Evolutionary conservation across 1,140 invertebrate genomes (phyloP), one percentile per base, ranked within the genome.

Genomic region (Brachionus rotundiformis): DNA sequence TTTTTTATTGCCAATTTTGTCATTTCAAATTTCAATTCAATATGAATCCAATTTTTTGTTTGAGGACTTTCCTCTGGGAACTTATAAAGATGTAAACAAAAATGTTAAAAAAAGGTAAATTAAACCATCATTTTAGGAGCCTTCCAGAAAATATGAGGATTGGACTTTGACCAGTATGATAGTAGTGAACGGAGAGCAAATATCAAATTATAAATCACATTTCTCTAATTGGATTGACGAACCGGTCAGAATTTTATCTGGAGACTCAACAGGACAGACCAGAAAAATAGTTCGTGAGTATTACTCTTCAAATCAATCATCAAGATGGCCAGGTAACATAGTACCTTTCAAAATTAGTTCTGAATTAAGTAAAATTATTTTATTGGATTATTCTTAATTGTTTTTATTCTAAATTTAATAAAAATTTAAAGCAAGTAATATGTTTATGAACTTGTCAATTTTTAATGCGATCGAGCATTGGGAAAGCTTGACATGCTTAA

Each of bases 391-490:
- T n/a, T n/a, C n/a, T n/a, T n/a, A n/a, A n/a, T n/a, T n/a, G n/a
- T 73, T 39, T 19, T 41, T 73, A 73, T 16, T 73, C 8, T 1
- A 36, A 68, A 27, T 3, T 11, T 13, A 68, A 68, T 3, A 27
- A 59, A 54, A 19, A 8, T 19, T 19, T 54, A 2, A 54, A 73
- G 68, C 11, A 19, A 73, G 25, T 23, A 41, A 73, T 31, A 13
- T 6, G 13, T 73, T 54, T 23, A 41, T 77, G 16, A 41, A 59
- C 16, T 36, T 54, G n/a, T 54, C 73, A n/a, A 59, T 81, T 29
- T 6, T 44, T 29, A 16, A 33, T 19, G 79, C 79, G 5, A 44
- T 81, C 31, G 25, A 81, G 10, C 36, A 71, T 16, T 81, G 79
- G 79, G 31, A 81, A 65, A n/a, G 19, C 5, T 13, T 29, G 0